These are phyloP conservation scores for Oscheius sp. DNA, from an alignment of 1,140 invertebrate species.

Conservation along the genomic window DNA sequence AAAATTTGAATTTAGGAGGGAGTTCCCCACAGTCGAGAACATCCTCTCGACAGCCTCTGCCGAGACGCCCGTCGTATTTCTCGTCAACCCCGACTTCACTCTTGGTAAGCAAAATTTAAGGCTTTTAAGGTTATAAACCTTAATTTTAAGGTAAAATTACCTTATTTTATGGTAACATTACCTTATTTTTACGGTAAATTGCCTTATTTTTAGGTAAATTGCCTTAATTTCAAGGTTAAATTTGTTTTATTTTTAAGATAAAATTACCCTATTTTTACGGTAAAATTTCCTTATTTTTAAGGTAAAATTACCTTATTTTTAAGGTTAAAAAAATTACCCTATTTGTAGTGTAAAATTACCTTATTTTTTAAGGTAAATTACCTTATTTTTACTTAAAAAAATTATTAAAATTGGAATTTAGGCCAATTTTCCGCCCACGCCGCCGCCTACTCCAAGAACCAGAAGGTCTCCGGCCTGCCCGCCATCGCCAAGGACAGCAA, in stretches of 20 bases:
- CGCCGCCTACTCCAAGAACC: constrained; percentile 6
- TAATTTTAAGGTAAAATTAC: too few species aligned
- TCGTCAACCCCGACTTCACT: constrained; percentile 27
- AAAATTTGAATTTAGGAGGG: constrained; percentile 10
- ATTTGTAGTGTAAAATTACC: too few species aligned
- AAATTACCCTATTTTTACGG: too few species aligned
- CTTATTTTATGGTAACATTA: too few species aligned
- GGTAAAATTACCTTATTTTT: too few species aligned
- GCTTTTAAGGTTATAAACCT: not conserved
- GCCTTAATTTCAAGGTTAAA: too few species aligned
- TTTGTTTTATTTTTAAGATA: too few species aligned
- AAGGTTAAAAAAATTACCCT: too few species aligned
- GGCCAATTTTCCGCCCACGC: not conserved
- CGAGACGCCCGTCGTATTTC: constrained; percentile 14
- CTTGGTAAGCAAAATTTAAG: constrained; percentile 1
- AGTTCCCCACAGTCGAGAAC: not conserved
- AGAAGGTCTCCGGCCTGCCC: not conserved
- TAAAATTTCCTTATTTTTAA: too few species aligned
- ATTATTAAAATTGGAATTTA: not conserved
- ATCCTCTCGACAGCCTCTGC: not conserved
- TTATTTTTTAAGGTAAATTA: not conserved
- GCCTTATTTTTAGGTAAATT: too few species aligned
- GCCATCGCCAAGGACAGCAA: not conserved
- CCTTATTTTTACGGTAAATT: too few species aligned
- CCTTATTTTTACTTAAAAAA: not conserved